These are phyloP conservation scores for Falco peregrinus DNA, from an alignment of 2,797 vertebrate genomes.

Conservation along the genomic window DNA sequence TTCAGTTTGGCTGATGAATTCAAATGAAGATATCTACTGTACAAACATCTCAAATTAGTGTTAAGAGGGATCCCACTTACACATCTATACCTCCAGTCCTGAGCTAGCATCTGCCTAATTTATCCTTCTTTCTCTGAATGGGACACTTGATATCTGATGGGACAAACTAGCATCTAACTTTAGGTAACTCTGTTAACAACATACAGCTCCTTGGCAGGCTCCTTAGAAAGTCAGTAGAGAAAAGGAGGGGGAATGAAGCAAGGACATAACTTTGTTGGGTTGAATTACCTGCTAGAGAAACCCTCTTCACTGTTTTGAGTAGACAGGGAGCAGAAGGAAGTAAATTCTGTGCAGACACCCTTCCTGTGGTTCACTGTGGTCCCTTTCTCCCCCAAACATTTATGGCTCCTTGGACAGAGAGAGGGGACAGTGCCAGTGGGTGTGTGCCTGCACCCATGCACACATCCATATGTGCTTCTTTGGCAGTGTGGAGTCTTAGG, in stretches of 20 bases:
- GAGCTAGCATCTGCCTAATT: not conserved
- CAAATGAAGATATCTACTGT: not conserved
- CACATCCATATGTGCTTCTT: not conserved
- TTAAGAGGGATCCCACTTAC: not conserved
- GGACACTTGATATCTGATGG: not conserved
- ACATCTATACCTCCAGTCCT: not conserved
- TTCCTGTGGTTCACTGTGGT: not conserved
- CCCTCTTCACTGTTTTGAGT: not conserved
- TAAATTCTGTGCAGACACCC: not conserved
- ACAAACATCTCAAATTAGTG: not conserved
- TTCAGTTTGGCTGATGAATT: not conserved
- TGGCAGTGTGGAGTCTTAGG: not conserved
- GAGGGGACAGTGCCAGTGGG: not conserved
- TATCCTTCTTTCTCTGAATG: not conserved
- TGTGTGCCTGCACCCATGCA: rapidly evolving
- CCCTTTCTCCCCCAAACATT: not conserved
- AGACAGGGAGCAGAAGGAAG: not conserved
- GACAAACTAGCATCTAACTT: not conserved
- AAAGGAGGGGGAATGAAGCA: not conserved
- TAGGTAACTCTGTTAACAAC: not conserved
- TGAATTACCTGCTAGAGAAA: not conserved
- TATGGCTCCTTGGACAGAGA: not conserved
- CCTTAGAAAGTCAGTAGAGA: not conserved
- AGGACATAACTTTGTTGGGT: not conserved
- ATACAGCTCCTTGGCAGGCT: not conserved